Evolutionary conservation across 92 coral and sea anemone genomes (phyloP), one percentile per base, ranked within the genome.

Genomic region (Scolanthus callimorphus): DNA sequence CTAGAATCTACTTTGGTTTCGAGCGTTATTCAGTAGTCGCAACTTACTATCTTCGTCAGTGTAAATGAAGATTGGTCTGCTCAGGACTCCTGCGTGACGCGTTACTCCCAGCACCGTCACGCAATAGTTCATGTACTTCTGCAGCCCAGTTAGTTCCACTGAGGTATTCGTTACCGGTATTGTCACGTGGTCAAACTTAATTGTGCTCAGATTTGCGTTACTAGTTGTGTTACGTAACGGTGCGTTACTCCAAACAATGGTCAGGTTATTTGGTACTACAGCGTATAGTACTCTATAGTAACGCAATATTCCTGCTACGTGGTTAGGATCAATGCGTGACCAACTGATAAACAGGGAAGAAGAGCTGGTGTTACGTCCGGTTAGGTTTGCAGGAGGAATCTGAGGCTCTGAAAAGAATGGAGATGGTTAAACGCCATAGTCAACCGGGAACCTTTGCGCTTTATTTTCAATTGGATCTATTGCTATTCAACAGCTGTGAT

Each of bases 381-480:
- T 78, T 11, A 84, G 70, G 20, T 64, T 62, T 31, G 39, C 29
- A 13, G 97, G 97, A 2, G 83, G 47, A 19, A 72, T 64, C 41
- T 77, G 80, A 1, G 91, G 97, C n/a, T 76, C 97, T 89, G 74
- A 2, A n/a, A n/a, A n/a, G n/a, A n/a, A n/a, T n/a, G n/a, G n/a
- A n/a, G n/a, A n/a, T n/a, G n/a, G n/a, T n/a, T n/a, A n/a, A n/a
- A n/a, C n/a, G n/a, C n/a, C n/a, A n/a, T n/a, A n/a, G n/a, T n/a
- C n/a, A n/a, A n/a, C n/a, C n/a, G n/a, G n/a, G n/a, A n/a, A n/a
- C n/a, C n/a, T n/a, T n/a, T n/a, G n/a, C n/a, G n/a, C n/a, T n/a
- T n/a, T n/a, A n/a, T n/a, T n/a, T n/a, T n/a, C n/a, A n/a, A n/a
- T n/a, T n/a, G n/a, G n/a, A n/a, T n/a, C n/a, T n/a, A n/a, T n/a